A percentile compares a stretch with the other conserved stretches of the same genome.
Evolutionary conservation across 2,797 vertebrate species (phyloP).

Genomic region (Acanthurus lineatus): DNA sequence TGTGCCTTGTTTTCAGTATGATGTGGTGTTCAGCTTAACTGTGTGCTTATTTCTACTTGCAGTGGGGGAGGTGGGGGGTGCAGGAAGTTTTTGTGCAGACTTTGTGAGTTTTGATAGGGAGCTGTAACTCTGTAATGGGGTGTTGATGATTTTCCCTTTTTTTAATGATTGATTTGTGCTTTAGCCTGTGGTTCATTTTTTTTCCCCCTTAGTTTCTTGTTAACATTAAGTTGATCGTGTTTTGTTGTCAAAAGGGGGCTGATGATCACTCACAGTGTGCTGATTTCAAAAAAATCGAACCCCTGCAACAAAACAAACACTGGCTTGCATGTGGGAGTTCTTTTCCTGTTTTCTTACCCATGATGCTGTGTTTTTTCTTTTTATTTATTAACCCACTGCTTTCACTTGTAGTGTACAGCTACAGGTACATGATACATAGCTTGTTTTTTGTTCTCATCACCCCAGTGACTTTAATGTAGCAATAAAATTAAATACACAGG

Average conservation of each 20-base stretch:
- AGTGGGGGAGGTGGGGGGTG: constrained; percentile 76
- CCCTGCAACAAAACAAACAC: constrained; percentile 85
- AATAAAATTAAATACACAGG: not conserved
- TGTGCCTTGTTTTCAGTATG: constrained; percentile 96
- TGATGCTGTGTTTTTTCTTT: constrained; percentile 71
- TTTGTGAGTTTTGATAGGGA: constrained; percentile 86
- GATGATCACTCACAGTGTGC: constrained; percentile 64
- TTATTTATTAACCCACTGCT: constrained; percentile 76
- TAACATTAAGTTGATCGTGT: constrained; percentile 79
- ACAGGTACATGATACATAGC: constrained; percentile 42
- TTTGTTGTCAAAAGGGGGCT: constrained; percentile 82
- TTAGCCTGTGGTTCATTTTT: constrained; percentile 77
- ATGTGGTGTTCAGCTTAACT: constrained; percentile 99
- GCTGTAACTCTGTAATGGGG: constrained; percentile 78
- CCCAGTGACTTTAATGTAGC: not conserved
- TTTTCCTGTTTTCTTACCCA: constrained; percentile 72
- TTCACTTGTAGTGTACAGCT: constrained; percentile 63
- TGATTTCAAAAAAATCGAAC: constrained; percentile 64
- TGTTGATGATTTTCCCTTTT: constrained; percentile 79
- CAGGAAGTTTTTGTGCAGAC: constrained; percentile 80
- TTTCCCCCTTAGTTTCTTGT: constrained; percentile 56
- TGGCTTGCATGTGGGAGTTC: constrained; percentile 83
- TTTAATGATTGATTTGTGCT: constrained; percentile 90
- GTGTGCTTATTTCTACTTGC: constrained; percentile 96
- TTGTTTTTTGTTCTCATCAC: constrained; percentile 29